phyloP scores from a whole-genome alignment of 2,797 vertebrate species.

The Myotis vivesi region DNA sequence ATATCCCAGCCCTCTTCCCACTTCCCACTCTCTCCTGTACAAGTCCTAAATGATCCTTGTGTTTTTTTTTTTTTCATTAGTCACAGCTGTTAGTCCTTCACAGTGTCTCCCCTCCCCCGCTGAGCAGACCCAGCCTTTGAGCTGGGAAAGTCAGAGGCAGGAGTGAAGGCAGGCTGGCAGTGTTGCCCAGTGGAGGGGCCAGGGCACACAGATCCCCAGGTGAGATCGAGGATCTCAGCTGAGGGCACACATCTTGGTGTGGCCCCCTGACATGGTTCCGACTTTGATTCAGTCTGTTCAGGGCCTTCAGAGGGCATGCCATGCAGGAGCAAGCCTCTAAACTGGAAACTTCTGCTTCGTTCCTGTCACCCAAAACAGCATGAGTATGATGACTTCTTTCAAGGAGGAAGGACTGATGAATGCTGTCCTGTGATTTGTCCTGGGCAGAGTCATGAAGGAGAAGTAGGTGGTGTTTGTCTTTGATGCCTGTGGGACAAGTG shows the following conservation, averaged over 20 bases:
- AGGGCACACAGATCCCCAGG: neutral
- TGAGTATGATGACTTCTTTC: neutral
- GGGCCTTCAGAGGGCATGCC: too few relatives aligned
- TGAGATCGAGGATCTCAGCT: neutral
- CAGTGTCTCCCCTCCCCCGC: rapidly evolving
- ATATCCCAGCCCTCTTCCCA: neutral
- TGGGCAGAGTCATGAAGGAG: neutral
- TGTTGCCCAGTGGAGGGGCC: neutral
- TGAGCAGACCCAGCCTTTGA: neutral
- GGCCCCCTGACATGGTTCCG: neutral
- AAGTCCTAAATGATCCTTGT: neutral
- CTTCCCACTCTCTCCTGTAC: neutral
- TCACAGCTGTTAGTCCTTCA: neutral
- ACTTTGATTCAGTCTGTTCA: neutral
- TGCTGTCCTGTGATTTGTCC: neutral
- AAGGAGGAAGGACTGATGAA: neutral
- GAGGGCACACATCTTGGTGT: neutral
- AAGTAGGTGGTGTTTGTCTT: neutral
- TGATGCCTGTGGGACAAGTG: neutral
- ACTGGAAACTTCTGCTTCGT: neutral
- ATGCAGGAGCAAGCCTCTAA: neutral
- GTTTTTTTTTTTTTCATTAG: conserved; percentile 47
- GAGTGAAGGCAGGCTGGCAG: neutral
- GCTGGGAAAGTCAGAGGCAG: conserved; percentile 55
- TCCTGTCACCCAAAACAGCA: neutral